Conservation (phyloP, 2,888 invertebrate genomes). For the Epinotia demarniana region DNA sequence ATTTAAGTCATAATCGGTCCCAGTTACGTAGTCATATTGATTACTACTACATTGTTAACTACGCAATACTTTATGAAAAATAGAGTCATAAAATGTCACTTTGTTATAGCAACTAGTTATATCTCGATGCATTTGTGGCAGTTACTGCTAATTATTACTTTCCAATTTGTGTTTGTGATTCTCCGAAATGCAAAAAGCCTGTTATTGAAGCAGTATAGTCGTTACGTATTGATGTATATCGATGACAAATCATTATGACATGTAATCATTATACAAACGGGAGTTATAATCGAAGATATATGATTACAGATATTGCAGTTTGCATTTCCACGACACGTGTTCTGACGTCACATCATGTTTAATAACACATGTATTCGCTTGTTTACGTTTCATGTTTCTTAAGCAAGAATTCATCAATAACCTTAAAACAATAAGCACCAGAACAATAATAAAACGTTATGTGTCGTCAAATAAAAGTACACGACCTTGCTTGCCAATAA, state of each 20-base stretch:
- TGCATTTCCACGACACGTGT: conserved; percentile 14
- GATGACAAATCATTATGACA: background rate
- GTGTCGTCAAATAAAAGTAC: conserved; percentile 16
- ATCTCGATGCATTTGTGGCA: conserved; percentile 22
- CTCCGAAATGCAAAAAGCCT: conserved; percentile 5
- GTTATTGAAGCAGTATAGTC: background rate
- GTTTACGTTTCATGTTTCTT: conserved; percentile 28
- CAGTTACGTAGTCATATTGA: conserved; percentile 6
- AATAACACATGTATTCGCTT: conserved; percentile 25
- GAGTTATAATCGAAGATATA: background rate
- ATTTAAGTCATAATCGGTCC: background rate
- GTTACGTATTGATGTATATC: background rate
- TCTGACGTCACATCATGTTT: conserved; percentile 21
- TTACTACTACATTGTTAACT: conserved; percentile 33
- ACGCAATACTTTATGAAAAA: conserved; percentile 40
- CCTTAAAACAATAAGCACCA: conserved; percentile 25
- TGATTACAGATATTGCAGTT: conserved; percentile 4
- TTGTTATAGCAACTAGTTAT: conserved; percentile 29
- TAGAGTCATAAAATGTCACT: conserved; percentile 31
- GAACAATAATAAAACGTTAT: conserved; percentile 15
- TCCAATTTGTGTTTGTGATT: background rate
- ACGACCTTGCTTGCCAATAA: conserved; percentile 21
- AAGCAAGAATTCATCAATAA: conserved; percentile 38
- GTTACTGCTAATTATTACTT: conserved; percentile 13
- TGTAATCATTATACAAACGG: too few species aligned